A percentile compares a stretch with the other conserved stretches of the same genome.
phyloP scores from a whole-genome alignment of 2,113 vertebrate genomes.

The Ondatra zibethicus region DNA sequence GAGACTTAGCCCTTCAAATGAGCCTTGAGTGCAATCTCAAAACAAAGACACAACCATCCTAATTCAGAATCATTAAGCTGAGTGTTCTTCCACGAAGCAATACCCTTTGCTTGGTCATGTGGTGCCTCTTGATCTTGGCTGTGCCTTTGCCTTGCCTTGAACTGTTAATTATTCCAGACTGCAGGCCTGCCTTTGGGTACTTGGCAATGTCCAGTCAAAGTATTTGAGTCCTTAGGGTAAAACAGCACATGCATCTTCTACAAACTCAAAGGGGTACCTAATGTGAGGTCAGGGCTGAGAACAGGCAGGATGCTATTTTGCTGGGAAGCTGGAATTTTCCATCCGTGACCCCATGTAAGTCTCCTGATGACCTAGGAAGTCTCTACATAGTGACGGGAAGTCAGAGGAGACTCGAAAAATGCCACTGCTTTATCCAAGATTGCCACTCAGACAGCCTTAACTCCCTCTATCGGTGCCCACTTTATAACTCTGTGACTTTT shows the following conservation, averaged over 20 bases:
- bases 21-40: conserved; percentile 26
- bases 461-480: rapidly evolving
- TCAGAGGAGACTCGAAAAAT: neutral
- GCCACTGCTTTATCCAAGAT: neutral
- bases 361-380: neutral
- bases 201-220: neutral
- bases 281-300: neutral
- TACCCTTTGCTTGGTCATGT: neutral
- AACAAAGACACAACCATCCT: neutral
- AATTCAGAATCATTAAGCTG: neutral
- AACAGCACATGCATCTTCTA: neutral
- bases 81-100: neutral
- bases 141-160: neutral
- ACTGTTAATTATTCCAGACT: neutral
- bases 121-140: neutral
- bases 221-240: neutral
- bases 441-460: neutral
- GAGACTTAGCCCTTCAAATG: neutral
- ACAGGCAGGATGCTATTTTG: neutral
- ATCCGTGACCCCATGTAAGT: neutral
- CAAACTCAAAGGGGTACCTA: neutral
- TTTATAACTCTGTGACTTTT: rapidly evolving
- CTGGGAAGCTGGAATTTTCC: neutral
- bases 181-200: neutral
- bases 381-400: neutral